These are phyloP conservation scores for Capromys pilorides DNA, from an alignment of 2,797 vertebrate species.

Conservation along the genomic window DNA sequence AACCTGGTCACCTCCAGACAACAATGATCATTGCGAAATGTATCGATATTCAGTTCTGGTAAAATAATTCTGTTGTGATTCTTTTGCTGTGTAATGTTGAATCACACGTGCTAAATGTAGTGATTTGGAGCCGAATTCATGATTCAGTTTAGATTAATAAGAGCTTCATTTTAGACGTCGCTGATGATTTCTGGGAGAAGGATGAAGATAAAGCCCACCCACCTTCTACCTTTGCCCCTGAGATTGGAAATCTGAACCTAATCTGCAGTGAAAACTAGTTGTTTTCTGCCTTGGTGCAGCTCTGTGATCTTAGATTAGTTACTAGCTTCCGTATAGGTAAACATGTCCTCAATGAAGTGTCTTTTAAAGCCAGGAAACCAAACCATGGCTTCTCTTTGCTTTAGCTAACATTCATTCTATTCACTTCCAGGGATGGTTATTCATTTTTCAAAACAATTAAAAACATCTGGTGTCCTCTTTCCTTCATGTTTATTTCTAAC, in stretches of 20 bases:
- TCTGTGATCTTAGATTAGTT: not conserved
- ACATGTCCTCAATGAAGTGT: slow-evolving; percentile 2
- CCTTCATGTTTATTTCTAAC: not conserved
- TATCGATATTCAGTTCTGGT: slow-evolving; percentile 15
- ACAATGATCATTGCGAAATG: slow-evolving; percentile 17
- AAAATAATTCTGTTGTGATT: slow-evolving; percentile 25
- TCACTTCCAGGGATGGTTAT: not conserved
- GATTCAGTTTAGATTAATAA: slow-evolving; percentile 25
- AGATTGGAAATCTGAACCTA: not conserved
- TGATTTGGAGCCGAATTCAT: slow-evolving; percentile 42
- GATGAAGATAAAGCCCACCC: not conserved
- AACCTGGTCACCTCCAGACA: not conserved
- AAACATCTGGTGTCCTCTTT: not conserved
- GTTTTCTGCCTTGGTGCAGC: not conserved
- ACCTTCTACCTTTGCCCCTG: not conserved
- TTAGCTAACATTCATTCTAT: not conserved
- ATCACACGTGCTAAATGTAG: not conserved
- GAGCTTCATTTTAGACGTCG: not conserved
- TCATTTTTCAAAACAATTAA: not conserved
- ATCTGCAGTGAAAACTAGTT: not conserved
- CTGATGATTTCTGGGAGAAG: not conserved
- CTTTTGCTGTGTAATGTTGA: slow-evolving; percentile 34
- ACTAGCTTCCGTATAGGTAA: not conserved
- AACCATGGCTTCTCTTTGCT: not conserved
- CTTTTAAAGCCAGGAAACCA: slow-evolving; percentile 24